Evolutionary conservation across 2,888 invertebrate genomes (phyloP).

Genomic region (Poecilobothrus nobilitatus): DNA sequence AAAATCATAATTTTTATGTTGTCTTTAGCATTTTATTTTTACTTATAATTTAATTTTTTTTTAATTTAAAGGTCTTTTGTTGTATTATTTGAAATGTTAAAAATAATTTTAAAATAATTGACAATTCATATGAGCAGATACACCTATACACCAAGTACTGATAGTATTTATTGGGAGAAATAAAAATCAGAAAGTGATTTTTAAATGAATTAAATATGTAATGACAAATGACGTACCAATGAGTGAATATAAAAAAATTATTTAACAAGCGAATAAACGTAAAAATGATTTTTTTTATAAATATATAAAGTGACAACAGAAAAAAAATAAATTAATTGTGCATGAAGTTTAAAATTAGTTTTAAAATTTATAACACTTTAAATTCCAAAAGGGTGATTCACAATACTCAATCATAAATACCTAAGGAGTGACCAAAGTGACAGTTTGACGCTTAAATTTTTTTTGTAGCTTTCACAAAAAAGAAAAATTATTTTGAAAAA

Average conservation of each 20-base stretch:
- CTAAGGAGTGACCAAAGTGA: slow-evolving; percentile 5
- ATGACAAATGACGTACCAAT: neutral
- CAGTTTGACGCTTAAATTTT: slow-evolving; percentile 5
- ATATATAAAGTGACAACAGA: neutral
- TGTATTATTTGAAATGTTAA: too few relatives aligned
- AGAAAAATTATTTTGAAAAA: slow-evolving; percentile 7
- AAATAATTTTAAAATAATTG: too few relatives aligned
- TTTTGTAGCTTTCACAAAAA: neutral
- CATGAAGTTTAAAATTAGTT: neutral
- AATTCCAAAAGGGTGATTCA: neutral
- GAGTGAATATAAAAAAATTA: neutral
- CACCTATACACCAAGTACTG: too few relatives aligned
- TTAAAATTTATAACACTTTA: neutral
- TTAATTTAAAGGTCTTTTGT: too few relatives aligned
- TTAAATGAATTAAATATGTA: neutral
- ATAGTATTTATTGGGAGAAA: too few relatives aligned
- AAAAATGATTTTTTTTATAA: neutral
- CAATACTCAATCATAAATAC: neutral
- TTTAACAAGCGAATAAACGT: neutral
- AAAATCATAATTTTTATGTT: too few relatives aligned
- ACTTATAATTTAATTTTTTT: too few relatives aligned
- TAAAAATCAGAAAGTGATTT: too few relatives aligned
- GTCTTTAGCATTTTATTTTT: too few relatives aligned
- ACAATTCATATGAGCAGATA: too few relatives aligned
- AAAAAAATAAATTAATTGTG: neutral